Conservation (phyloP, 1,140 invertebrate species). For the Pseudoatta argentina region DNA sequence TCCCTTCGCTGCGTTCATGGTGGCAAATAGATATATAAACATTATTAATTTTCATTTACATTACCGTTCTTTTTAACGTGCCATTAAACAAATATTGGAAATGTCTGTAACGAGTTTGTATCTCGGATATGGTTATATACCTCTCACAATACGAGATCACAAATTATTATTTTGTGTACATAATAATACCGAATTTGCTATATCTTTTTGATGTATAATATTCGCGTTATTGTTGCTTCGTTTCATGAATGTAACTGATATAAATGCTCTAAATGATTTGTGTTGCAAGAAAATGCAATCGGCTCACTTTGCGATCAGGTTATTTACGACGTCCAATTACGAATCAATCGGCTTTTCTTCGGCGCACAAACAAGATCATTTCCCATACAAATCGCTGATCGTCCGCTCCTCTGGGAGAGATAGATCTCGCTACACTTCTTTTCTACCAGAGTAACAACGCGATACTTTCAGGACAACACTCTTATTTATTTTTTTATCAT, state of each 20-base stretch:
- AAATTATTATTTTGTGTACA: background rate
- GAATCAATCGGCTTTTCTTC: background rate
- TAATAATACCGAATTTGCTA: background rate
- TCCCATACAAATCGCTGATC: slow-evolving; percentile 4
- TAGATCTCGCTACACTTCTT: background rate
- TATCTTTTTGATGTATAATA: background rate
- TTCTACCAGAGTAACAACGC: background rate
- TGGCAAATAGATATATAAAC: background rate
- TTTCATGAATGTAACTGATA: background rate
- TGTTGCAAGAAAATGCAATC: background rate
- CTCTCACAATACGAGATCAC: background rate
- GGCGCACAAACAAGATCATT: slow-evolving; percentile 9
- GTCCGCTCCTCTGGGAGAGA: background rate
- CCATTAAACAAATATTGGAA: slow-evolving; percentile 7
- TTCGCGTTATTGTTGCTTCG: background rate
- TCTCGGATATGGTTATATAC: background rate
- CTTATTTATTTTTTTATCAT: background rate
- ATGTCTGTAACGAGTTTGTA: slow-evolving; percentile 11
- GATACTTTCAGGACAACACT: background rate
- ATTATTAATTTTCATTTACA: slow-evolving; percentile 14
- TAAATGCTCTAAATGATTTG: background rate
- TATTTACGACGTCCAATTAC: background rate
- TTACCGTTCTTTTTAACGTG: background rate
- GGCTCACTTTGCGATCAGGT: background rate
- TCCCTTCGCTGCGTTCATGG: too few relatives aligned